phyloP scores from a whole-genome alignment of 2,888 invertebrate genomes.

The Trichogramma dendrolimi region DNA sequence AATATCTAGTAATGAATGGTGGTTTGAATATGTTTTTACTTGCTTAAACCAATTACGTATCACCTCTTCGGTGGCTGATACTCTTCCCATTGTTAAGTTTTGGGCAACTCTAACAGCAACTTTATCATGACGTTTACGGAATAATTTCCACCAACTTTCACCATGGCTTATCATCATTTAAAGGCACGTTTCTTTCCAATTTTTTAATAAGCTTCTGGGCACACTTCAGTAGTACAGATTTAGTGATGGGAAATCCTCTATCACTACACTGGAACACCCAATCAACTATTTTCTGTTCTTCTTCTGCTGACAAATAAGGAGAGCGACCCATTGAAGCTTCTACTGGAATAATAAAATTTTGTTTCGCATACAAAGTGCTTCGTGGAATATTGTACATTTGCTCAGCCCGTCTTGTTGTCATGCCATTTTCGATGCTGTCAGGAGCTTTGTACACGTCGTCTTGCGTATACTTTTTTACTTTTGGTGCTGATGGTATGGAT shows the following conservation, averaged over 20 bases:
- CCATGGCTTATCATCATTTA: slow-evolving; percentile 41
- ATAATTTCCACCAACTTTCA: slow-evolving; percentile 42
- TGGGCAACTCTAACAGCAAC: slow-evolving; percentile 30
- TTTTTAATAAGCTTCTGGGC: slow-evolving; percentile 33
- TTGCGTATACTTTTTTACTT: slow-evolving; percentile 2
- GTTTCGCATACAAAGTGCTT: slow-evolving; percentile 15
- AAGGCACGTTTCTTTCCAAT: slow-evolving; percentile 29
- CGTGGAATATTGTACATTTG: slow-evolving; percentile 11
- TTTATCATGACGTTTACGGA: slow-evolving; percentile 41
- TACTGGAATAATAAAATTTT: slow-evolving; percentile 1
- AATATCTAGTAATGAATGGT: slow-evolving; percentile 31
- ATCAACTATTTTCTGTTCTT: slow-evolving; percentile 16
- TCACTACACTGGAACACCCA: slow-evolving; percentile 6
- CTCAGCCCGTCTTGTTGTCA: slow-evolving; percentile 2
- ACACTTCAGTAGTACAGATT: slow-evolving; percentile 38
- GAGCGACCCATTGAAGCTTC: slow-evolving; percentile 7
- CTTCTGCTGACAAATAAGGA: slow-evolving; percentile 13
- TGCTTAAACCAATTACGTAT: slow-evolving; percentile 9
- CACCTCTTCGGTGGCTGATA: slow-evolving; percentile 13
- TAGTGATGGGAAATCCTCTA: slow-evolving; percentile 27
- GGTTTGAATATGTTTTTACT: slow-evolving; percentile 29
- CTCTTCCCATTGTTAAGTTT: slow-evolving; percentile 9
- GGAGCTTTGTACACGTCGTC: slow-evolving; percentile 9
- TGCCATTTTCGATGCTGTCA: slow-evolving; percentile 5
- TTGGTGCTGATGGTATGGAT: background rate